Conservation (phyloP, 2,888 invertebrate genomes). For the Stenchaetothrips biformis region DNA sequence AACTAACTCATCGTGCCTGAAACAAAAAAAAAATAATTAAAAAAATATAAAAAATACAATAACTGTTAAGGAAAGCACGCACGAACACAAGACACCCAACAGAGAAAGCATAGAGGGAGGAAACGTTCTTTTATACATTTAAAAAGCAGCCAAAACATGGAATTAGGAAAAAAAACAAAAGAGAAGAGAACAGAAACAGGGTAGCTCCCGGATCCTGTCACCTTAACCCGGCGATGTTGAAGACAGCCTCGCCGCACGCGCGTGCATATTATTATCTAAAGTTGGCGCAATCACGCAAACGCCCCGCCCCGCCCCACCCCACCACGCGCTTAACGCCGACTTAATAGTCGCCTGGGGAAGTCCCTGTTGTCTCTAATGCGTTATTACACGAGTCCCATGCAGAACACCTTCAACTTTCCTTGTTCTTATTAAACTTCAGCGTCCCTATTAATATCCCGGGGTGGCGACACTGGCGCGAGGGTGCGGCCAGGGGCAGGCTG, state of each 20-base stretch:
- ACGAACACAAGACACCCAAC: not conserved
- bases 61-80: not conserved
- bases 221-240: not conserved
- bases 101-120: not conserved
- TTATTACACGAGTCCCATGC: not conserved
- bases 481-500: too few species aligned
- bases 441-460: slow-evolving; percentile 10
- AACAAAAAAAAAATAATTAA: not conserved
- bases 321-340: not conserved
- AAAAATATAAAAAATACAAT: not conserved
- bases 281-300: not conserved
- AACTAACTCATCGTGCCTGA: slow-evolving; percentile 7
- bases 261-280: not conserved
- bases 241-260: not conserved
- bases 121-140: not conserved
- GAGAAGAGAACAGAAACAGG: not conserved
- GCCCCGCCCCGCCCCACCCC: not conserved
- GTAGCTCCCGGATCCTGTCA: not conserved
- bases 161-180: not conserved
- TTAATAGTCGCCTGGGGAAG: not conserved
- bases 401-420: slow-evolving; percentile 13
- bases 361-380: not conserved
- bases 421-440: slow-evolving; percentile 21
- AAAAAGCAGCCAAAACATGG: not conserved
- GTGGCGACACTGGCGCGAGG: not conserved